Conservation (phyloP, 2,113 vertebrate species). For the Salminus brasiliensis region DNA sequence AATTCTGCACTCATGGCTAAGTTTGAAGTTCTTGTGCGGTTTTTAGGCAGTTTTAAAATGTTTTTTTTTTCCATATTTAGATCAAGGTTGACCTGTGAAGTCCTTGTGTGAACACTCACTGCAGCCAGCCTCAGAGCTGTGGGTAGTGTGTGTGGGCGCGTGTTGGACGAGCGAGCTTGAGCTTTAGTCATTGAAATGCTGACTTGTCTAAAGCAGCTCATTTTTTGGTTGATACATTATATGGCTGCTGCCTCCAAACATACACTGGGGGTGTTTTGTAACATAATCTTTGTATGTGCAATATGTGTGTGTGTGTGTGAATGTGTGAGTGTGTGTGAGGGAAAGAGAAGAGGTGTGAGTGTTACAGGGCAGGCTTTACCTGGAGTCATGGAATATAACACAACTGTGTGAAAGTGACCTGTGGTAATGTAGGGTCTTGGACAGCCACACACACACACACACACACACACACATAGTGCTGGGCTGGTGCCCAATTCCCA, state of each 20-base stretch:
- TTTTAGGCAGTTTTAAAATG: neutral
- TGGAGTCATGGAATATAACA: slow-evolving; percentile 52
- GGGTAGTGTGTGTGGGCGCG: slow-evolving; percentile 30
- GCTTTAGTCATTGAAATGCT: slow-evolving; percentile 8
- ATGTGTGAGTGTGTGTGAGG: neutral
- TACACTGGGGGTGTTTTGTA: neutral
- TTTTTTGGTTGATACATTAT: slow-evolving; percentile 19
- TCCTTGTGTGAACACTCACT: neutral
- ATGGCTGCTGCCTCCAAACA: neutral
- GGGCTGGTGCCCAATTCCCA: slow-evolving; percentile 26
- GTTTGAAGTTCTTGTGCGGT: neutral
- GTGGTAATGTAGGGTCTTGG: slow-evolving; percentile 52
- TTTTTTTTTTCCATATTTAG: slow-evolving; percentile 35
- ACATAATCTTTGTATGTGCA: slow-evolving; percentile 9
- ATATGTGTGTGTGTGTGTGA: slow-evolving; percentile 7
- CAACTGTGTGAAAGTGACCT: slow-evolving; percentile 50
- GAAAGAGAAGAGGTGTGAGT: neutral
- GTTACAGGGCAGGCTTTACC: neutral
- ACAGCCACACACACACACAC: slow-evolving; percentile 19
- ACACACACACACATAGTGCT: slow-evolving; percentile 8
- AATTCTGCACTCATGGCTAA: neutral
- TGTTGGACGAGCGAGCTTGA: neutral
- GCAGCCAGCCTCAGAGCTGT: neutral
- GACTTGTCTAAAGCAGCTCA: slow-evolving; percentile 24
- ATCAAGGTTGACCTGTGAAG: slow-evolving; percentile 13